phyloP scores from a whole-genome alignment of 2,888 invertebrate genomes.

The Drosophila subsilvestris region DNA sequence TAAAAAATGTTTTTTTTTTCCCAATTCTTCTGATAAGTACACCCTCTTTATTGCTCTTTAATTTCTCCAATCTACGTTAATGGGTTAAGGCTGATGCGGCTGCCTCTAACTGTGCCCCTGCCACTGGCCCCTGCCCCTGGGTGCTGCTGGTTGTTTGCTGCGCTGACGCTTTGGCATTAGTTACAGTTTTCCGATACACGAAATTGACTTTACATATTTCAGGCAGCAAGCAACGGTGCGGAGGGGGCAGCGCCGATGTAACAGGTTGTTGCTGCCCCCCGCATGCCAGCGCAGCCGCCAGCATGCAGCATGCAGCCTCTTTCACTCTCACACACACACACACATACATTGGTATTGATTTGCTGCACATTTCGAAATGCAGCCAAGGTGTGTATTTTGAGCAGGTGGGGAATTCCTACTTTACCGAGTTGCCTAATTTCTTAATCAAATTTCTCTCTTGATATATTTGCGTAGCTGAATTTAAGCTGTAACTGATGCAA shows the following conservation, averaged over 20 bases:
- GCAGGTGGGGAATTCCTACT: slow-evolving; percentile 13
- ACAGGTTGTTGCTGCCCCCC: slow-evolving; percentile 62
- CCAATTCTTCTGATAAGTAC: background rate
- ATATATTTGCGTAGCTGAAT: no score
- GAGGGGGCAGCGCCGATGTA: slow-evolving; percentile 45
- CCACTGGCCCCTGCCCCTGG: background rate
- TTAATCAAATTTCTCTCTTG: no score
- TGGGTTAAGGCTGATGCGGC: slow-evolving; percentile 42
- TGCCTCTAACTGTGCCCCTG: background rate
- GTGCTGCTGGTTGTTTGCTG: background rate
- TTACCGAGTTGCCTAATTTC: background rate
- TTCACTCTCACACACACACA: slow-evolving; percentile 26
- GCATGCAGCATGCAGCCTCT: slow-evolving; percentile 11
- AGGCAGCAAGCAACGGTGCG: slow-evolving; percentile 48
- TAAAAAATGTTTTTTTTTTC: slow-evolving; percentile 2
- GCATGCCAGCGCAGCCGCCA: background rate
- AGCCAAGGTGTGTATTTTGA: slow-evolving; percentile 59
- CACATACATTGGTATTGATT: slow-evolving; percentile 45
- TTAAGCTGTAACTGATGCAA: background rate
- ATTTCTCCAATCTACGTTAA: slow-evolving; percentile 26
- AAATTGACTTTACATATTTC: slow-evolving; percentile 76
- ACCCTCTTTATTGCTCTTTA: slow-evolving; percentile 1
- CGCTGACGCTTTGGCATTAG: slow-evolving; percentile 64
- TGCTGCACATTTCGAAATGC: slow-evolving; percentile 68
- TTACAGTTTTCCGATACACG: slow-evolving; percentile 74